Base-by-base conservation (phyloP, 2,797 vertebrate species). In the Scleropages formosus region DNA sequence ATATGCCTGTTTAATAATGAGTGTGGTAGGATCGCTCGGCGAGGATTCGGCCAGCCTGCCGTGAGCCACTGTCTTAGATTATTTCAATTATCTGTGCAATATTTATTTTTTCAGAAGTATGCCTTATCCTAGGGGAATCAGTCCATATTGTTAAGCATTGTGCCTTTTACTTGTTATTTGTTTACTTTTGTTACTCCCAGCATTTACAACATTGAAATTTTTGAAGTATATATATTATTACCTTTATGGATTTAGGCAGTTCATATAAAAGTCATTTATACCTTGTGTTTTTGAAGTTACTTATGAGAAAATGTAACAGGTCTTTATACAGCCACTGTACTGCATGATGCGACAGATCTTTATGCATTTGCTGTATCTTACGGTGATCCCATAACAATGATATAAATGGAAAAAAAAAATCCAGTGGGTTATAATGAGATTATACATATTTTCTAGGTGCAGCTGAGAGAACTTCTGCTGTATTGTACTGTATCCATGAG, bases 91-190 rank as follows among this genome's bases (percentile, higher is more conserved):
- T 20, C 9, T 56, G 27, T 66, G 47, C 8, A 69, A 62, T 76
- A 70, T 76, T 70, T 70, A 46, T 70, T 61, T 62, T 27, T 46
- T 61, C 15, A 31, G 39, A 31, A 70, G 46, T 22, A 51, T 76
- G 31, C 69, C 46, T 47, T 51, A 9, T 51, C 15, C 61, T 53
- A 51, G n/a, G 44, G 16, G 18, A 51, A 16, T 44, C 39, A 44
- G 70, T 66, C n/a, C 11, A 69, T 13, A 51, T 49, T 47, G 16
- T 31, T 18, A 39, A 22, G 20, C 22, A 26, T 26, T 11, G 46
- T 62, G 44, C n/a, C 24, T 11, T 67, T 27, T 59, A 18, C 68
- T 46, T 69, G n/a, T 15, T 51, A 4, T 70, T 69, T 9, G 18
- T 16, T 59, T 6, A 27, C 20, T 76, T 22, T 44, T 46, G 8